phyloP scores from a whole-genome alignment of 2,797 vertebrate species.

The Sardinella longiceps region DNA sequence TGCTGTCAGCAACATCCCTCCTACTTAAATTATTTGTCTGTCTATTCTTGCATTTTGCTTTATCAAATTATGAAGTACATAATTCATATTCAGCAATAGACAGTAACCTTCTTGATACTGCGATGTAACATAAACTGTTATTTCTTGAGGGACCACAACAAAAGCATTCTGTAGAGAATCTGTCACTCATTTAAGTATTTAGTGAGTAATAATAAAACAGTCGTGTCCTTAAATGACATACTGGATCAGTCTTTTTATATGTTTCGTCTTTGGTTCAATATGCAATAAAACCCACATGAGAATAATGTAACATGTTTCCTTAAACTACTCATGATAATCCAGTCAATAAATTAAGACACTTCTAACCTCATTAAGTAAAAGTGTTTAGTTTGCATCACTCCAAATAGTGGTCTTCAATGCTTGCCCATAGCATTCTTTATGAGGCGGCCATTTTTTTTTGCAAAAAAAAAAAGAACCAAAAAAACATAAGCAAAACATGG shows the following conservation, averaged over 20 bases:
- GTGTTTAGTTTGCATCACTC: slow-evolving; percentile 55
- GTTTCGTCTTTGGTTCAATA: not conserved
- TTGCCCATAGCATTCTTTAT: slow-evolving; percentile 38
- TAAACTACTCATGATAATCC: not conserved
- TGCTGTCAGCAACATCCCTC: not conserved
- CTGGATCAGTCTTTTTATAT: not conserved
- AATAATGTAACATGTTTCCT: not conserved
- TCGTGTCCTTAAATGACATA: not conserved
- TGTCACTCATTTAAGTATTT: not conserved
- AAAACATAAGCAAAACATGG: no score
- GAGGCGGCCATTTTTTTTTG: slow-evolving; percentile 43
- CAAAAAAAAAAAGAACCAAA: slow-evolving; percentile 56
- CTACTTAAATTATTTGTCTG: not conserved
- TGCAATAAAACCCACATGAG: not conserved
- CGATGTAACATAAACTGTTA: not conserved
- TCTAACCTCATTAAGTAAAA: not conserved
- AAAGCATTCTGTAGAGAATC: not conserved
- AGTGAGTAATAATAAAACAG: not conserved
- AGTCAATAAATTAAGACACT: not conserved
- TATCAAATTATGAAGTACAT: not conserved
- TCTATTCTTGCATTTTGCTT: not conserved
- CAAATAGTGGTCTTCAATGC: slow-evolving; percentile 43
- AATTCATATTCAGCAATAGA: not conserved
- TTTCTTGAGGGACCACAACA: not conserved
- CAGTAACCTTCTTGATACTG: not conserved